Percentiles rank a stretch among this genome's conserved stretches.
Conservation (phyloP, 2,888 invertebrate species). For the Eupithecia subumbrata region DNA sequence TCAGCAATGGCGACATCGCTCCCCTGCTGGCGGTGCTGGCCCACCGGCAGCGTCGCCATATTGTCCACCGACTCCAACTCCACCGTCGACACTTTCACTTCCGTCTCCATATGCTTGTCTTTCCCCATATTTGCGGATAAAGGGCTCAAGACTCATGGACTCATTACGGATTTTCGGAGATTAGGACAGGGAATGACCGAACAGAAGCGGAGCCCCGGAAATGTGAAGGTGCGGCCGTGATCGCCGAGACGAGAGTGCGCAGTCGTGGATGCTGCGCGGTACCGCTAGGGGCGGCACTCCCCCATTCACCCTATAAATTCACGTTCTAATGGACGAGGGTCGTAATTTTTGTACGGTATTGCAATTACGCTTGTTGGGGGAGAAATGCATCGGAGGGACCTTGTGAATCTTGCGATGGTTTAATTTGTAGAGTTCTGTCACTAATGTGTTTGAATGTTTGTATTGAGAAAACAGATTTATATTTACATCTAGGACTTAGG, state of each 20-base stretch:
- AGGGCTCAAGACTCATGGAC: constrained; percentile 44
- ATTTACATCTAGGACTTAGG: neutral
- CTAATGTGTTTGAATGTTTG: constrained; percentile 15
- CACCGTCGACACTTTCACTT: constrained; percentile 95
- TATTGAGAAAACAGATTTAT: neutral
- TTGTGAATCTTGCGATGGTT: constrained; percentile 36
- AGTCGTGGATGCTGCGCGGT: constrained; percentile 79
- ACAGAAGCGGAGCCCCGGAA: constrained; percentile 71
- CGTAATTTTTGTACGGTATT: constrained; percentile 57
- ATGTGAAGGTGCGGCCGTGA: constrained; percentile 68
- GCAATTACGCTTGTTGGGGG: constrained; percentile 51
- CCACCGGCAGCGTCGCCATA: constrained; percentile 94
- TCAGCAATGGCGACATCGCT: constrained; percentile 90
- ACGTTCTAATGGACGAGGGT: constrained; percentile 55
- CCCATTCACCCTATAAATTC: constrained; percentile 68
- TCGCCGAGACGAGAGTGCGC: constrained; percentile 77
- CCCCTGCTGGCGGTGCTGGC: constrained; percentile 87
- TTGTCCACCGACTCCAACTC: constrained; percentile 94
- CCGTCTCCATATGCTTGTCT: constrained; percentile 85
- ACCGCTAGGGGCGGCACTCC: constrained; percentile 75
- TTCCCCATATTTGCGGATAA: constrained; percentile 66
- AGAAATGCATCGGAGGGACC: constrained; percentile 49
- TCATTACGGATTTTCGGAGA: constrained; percentile 57
- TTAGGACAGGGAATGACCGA: constrained; percentile 60
- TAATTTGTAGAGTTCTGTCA: constrained; percentile 36